Evolutionary conservation across 2,113 vertebrate genomes (phyloP).

Genomic region (Quiscalus mexicanus): DNA sequence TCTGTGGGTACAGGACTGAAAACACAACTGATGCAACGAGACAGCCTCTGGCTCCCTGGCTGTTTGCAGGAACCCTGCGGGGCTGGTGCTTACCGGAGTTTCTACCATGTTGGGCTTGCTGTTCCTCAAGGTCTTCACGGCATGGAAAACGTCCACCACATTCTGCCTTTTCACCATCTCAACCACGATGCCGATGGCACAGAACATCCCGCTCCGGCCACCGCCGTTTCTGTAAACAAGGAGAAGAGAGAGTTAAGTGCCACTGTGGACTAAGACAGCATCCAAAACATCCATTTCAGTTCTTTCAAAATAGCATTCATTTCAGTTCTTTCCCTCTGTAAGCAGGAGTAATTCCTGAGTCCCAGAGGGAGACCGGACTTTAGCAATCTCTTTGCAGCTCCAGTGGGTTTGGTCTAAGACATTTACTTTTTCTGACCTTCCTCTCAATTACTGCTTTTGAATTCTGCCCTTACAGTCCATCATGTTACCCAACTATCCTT

Average conservation of each 20-base stretch:
- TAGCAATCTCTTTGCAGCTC: background rate
- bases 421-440: background rate
- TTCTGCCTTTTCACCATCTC: constrained; percentile 99
- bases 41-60: background rate
- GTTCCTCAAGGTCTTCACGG: constrained; percentile 95
- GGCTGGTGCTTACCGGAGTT: constrained; percentile 84
- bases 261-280: background rate
- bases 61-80: rapidly evolving
- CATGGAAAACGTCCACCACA: constrained; percentile 96
- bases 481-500: background rate
- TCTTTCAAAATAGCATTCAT: background rate
- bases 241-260: background rate
- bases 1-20: background rate
- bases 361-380: background rate
- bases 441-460: background rate
- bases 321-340: background rate
- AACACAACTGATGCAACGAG: rapidly evolving
- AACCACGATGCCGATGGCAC: constrained; percentile 95
- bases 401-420: background rate
- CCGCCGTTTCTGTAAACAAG: constrained; percentile 86
- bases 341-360: rapidly evolving
- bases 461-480: background rate
- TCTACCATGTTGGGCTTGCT: constrained; percentile 99
- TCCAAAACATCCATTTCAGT: background rate
- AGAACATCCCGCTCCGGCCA: constrained; percentile 95